Conservation (phyloP, 2,797 vertebrate genomes). For the Toxotes lorentzi region DNA sequence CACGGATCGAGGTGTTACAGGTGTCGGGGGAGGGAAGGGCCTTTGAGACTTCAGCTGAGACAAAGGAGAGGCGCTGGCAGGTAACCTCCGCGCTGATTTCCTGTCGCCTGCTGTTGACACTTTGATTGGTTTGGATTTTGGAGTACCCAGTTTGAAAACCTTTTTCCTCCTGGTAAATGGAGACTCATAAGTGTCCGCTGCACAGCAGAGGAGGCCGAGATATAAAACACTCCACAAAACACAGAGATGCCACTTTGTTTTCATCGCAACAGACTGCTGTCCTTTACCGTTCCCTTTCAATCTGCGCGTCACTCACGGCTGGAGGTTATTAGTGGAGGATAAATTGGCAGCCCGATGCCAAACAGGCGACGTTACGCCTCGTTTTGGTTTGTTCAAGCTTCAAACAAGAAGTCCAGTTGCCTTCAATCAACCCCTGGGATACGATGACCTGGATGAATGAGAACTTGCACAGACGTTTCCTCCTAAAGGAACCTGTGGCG, state of each 20-base stretch:
- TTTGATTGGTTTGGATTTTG: not conserved
- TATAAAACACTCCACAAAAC: slow-evolving; percentile 62
- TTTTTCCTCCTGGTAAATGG: not conserved
- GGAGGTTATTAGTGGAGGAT: slow-evolving; percentile 55
- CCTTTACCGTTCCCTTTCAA: slow-evolving; percentile 16
- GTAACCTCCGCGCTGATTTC: not conserved
- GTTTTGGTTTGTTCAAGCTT: not conserved
- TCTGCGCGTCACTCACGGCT: slow-evolving; percentile 63
- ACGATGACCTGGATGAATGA: too few species aligned
- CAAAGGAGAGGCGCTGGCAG: not conserved
- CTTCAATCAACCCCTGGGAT: too few species aligned
- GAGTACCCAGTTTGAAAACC: not conserved
- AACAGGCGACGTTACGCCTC: not conserved
- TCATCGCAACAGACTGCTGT: slow-evolving; percentile 63
- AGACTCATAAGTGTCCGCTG: slow-evolving; percentile 22
- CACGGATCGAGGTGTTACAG: not conserved
- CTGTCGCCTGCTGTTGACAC: not conserved
- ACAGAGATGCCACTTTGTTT: slow-evolving; percentile 58
- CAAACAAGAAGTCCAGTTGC: too few species aligned
- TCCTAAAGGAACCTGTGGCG: not conserved
- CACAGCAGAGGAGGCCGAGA: slow-evolving; percentile 32
- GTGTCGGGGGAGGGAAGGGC: not conserved
- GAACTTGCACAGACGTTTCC: too few species aligned
- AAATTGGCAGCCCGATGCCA: not conserved
- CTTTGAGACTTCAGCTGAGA: not conserved